A percentile compares a stretch with the other conserved stretches of the same genome.
Evolutionary conservation across 2,113 vertebrate genomes (phyloP).

Genomic region (Percopsis transmontana): DNA sequence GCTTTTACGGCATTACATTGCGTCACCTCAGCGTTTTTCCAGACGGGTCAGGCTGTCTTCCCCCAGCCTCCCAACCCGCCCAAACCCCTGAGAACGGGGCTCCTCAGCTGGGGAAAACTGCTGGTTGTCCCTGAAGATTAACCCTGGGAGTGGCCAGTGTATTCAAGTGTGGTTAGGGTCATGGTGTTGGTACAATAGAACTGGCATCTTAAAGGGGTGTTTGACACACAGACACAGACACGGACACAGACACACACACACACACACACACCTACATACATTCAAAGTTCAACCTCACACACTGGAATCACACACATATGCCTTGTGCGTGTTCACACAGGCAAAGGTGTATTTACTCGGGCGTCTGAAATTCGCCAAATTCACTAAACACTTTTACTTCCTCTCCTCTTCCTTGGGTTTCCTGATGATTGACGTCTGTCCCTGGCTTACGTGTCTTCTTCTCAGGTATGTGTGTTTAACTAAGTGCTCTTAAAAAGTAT

Average conservation of each 20-base stretch:
- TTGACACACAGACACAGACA: neutral
- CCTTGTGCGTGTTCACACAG: conserved; percentile 30
- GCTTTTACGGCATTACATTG: neutral
- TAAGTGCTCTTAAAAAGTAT: neutral
- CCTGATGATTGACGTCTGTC: neutral
- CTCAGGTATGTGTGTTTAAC: neutral
- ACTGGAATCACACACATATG: neutral
- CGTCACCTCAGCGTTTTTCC: conserved; percentile 1
- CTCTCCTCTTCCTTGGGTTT: conserved; percentile 3
- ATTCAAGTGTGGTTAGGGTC: neutral
- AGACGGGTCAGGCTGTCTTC: neutral
- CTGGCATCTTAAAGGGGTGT: neutral
- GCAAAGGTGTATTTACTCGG: neutral
- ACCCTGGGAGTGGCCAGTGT: conserved; percentile 11
- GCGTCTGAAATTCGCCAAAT: neutral
- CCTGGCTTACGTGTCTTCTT: neutral
- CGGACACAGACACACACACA: neutral
- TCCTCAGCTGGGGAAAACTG: conserved; percentile 14
- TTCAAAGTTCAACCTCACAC: neutral
- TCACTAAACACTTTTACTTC: neutral
- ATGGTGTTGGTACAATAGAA: neutral
- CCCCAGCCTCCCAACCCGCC: no score
- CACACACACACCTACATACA: no score
- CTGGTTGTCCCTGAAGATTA: conserved; percentile 39
- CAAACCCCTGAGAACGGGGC: no score